Conservation (phyloP, 2,113 vertebrate species). For the Grammomys dolichurus region DNA sequence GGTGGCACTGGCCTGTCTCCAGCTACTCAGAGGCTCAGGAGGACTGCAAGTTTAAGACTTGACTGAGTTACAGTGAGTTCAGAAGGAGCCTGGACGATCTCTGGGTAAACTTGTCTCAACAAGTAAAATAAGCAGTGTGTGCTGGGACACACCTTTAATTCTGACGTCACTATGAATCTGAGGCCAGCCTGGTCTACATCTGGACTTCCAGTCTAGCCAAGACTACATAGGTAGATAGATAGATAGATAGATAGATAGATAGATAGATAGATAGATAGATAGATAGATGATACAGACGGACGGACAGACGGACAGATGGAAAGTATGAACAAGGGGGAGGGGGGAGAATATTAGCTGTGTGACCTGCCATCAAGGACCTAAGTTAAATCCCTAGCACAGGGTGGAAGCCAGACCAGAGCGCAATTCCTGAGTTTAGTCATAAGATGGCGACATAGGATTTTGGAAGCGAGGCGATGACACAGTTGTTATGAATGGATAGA, state of each 20-base stretch:
- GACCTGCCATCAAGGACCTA: background rate
- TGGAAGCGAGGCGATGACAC: background rate
- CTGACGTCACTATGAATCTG: background rate
- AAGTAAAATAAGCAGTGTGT: background rate
- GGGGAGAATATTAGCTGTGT: background rate
- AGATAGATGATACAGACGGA: background rate
- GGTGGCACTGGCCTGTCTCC: background rate
- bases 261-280: background rate
- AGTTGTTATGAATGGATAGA: background rate
- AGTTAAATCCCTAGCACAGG: no score
- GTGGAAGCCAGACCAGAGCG: background rate
- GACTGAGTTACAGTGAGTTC: background rate
- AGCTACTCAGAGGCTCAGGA: background rate
- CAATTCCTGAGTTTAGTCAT: conserved; percentile 17
- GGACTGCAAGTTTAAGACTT: background rate
- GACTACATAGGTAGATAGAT: background rate
- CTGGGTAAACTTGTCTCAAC: background rate
- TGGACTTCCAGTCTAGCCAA: background rate
- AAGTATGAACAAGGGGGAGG: no score
- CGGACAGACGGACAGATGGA: background rate
- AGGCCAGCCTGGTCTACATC: background rate
- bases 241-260: background rate
- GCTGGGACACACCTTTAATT: background rate
- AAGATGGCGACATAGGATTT: conserved; percentile 33
- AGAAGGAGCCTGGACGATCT: background rate